phyloP scores from a whole-genome alignment of 1,140 invertebrate species.

The Holotrichia oblita region DNA sequence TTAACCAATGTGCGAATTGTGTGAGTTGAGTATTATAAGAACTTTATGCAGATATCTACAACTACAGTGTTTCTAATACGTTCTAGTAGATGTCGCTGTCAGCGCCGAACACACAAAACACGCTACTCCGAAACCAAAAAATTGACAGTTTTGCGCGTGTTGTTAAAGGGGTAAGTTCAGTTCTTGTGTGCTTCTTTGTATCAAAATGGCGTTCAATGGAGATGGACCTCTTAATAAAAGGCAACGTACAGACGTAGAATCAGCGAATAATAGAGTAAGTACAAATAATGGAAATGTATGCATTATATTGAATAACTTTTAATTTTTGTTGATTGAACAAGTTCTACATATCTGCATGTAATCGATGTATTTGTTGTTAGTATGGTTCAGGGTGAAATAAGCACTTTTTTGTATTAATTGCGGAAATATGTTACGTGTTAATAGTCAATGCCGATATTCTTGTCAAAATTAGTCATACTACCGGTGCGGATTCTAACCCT shows the following conservation, averaged over 20 bases:
- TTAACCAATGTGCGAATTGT: no score
- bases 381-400: no score
- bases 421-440: not conserved
- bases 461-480: not conserved
- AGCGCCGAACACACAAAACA: not conserved
- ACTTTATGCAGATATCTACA: not conserved
- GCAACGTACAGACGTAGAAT: slow-evolving; percentile 61
- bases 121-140: not conserved
- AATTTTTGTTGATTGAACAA: not conserved
- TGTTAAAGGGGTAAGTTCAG: slow-evolving; percentile 48
- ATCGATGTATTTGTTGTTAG: not conserved
- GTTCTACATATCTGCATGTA: slow-evolving; percentile 5
- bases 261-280: slow-evolving; percentile 63
- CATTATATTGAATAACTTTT: slow-evolving; percentile 8
- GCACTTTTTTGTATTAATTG: no score
- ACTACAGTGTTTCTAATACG: not conserved
- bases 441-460: not conserved
- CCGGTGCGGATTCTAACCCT: not conserved
- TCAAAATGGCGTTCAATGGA: slow-evolving; percentile 66
- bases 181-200: slow-evolving; percentile 55
- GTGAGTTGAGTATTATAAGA: not conserved
- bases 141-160: slow-evolving; percentile 36
- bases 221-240: slow-evolving; percentile 64
- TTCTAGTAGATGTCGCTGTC: not conserved
- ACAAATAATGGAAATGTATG: not conserved